Base-by-base conservation (phyloP, 2,113 vertebrate species). In the Pseudorectes ferrugineus region DNA sequence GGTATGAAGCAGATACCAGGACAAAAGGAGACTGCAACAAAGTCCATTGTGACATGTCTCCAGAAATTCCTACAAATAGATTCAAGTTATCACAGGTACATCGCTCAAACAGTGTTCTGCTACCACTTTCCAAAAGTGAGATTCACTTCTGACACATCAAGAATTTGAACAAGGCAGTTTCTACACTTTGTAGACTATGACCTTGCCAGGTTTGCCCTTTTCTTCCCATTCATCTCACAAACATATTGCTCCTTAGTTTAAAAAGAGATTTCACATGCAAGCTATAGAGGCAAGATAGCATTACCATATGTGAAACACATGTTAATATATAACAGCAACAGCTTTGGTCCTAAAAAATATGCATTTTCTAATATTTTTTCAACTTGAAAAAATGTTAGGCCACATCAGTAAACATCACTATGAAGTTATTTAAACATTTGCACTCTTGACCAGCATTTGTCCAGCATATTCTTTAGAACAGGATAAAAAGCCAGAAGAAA, bases 41-140 rank as follows among this genome's bases (percentile, higher is more conserved):
- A 63, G 43, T n/a, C 70, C 63, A 9, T 0, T 29, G 10, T 45
- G 61, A 70, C 54, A 65, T 0, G 0, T 28, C 29, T 54, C 18
- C 63, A 65, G 29, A 75, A 85, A 65, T 42, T 46, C 54, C 71
- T 63, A 45, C 22, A 65, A 43, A 71, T 0, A 43, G 11, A 55
- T 29, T 14, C 29, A 88, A 36, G 19, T 31, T 38, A 80, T 36
- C 63, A 51, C 25, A 81, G n/a, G 6, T 18, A 3, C 4, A 31
- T 15, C 0, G 2, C 24, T 91, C 38, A 40, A 42, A 75, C 21
- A 65, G 35, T 9, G 25, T 23, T 70, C 59, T 52, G 20, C 22
- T 59, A 35, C 15, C 20, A 29, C 35, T 70, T 67, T 33, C 25
- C 6, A 38, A 73, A 76, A 35, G 14, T 15, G 11, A 31, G 11